Base-by-base conservation (phyloP, 2,888 invertebrate species). In the Alviniconcha strummeri region DNA sequence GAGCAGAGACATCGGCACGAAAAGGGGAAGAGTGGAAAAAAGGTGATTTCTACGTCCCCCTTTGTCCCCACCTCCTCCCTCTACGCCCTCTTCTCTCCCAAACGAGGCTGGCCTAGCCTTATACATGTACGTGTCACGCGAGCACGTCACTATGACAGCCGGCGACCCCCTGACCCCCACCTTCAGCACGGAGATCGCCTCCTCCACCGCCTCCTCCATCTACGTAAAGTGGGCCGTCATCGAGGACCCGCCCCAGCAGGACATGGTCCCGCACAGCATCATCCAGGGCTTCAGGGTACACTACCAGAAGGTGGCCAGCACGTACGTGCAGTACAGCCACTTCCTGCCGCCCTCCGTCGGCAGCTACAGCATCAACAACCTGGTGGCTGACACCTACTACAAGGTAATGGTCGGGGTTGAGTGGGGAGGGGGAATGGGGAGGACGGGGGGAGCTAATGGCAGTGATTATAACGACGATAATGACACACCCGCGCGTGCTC, bases 361-460 rank as follows among this genome's bases (percentile, higher is more conserved):
- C 54, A 82, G 85, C 52, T 92, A 90, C 83, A 88, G 88, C 76
- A 90, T 92, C 54, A 75, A 85, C 56, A 91, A 92, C 83, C 88
- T 92, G 7, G 91, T 91, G 2, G 90, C 91, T 0, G 91, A 92
- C 83, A 92, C 92, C 1, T 91, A 90, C 83, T 92, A 92, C 83
- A 91, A 90, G 87, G 86, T 86, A 69, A 84, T 36, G 36, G 36
- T 36, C 36, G 36, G 36, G 36, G 36, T 36, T 36, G 36, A 36
- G 36, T 36, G 36, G 17, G 6, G 69, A 17, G n/a, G 71, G 9
- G 71, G 9, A n/a, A 64, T 4, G 15, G 64, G 15, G 64, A 4
- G 64, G 9, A 4, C 3, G 64, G 64, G 15, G 9, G 64, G 64
- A 15, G 64, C 15, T 13, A 15, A 15, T 64, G 64, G 1, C 64